Percentiles rank a stretch among this genome's conserved stretches.
These are phyloP conservation scores for Ectemnius continuus DNA, from an alignment of 2,888 invertebrate species.

Conservation along the genomic window DNA sequence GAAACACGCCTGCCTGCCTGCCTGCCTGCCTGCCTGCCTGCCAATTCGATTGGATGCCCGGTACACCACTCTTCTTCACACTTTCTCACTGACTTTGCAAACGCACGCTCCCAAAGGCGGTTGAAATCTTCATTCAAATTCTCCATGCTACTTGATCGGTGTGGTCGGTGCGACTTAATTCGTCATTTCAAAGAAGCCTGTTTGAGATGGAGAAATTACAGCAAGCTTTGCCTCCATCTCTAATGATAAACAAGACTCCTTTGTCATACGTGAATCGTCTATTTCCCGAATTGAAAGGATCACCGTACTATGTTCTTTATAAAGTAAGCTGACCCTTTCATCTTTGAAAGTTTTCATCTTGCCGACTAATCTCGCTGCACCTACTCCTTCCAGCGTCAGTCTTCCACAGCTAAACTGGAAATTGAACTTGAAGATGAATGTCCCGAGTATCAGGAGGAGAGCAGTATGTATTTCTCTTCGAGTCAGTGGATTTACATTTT, in stretches of 20 bases:
- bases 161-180: too few species aligned
- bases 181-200: background rate
- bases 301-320: conserved; percentile 40
- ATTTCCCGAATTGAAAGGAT: conserved; percentile 53
- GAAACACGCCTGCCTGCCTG: background rate
- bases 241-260: conserved; percentile 38
- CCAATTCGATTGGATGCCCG: too few species aligned
- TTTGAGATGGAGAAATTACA: conserved; percentile 18
- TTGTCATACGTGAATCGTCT: conserved; percentile 58
- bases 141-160: background rate
- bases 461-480: too few species aligned
- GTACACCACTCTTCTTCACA: too few species aligned
- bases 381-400: too few species aligned
- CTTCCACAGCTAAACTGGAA: too few species aligned
- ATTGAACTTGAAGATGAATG: too few species aligned
- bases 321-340: conserved; percentile 29
- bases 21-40: too few species aligned
- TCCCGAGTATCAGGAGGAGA: too few species aligned
- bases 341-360: too few species aligned
- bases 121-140: conserved; percentile 34
- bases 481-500: background rate
- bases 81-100: conserved; percentile 21
- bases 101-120: conserved; percentile 25
- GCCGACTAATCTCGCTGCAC: too few species aligned
- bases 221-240: conserved; percentile 20